Percentiles rank a stretch among this genome's conserved stretches.
Conservation (phyloP, 1,140 invertebrate genomes). For the Pissodes strobi region DNA sequence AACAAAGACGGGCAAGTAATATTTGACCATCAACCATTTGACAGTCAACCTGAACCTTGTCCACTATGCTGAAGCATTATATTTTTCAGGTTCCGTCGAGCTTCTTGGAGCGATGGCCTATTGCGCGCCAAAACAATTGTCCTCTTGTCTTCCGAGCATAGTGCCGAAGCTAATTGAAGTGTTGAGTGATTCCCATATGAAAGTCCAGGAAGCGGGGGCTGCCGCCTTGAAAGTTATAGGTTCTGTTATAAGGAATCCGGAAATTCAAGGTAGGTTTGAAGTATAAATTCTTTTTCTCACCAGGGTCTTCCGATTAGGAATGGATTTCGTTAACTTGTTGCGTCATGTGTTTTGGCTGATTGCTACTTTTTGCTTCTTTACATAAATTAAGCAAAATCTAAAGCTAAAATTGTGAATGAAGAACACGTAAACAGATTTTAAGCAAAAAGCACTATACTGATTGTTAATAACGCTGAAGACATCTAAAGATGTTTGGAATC, state of each 20-base stretch:
- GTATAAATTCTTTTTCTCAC: not conserved
- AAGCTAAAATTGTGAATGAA: too few species aligned
- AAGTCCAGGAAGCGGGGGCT: constrained; percentile 96
- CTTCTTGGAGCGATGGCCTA: constrained; percentile 96
- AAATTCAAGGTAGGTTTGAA: constrained; percentile 82
- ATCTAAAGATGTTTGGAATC: too few species aligned
- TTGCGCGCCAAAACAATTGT: constrained; percentile 97
- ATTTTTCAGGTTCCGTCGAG: constrained; percentile 71
- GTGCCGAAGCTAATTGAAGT: constrained; percentile 98
- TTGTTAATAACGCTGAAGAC: too few species aligned
- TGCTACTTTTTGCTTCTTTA: too few species aligned
- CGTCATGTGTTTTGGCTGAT: too few species aligned
- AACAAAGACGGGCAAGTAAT: constrained; percentile 89
- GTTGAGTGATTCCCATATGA: constrained; percentile 94
- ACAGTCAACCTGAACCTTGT: too few species aligned
- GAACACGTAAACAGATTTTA: too few species aligned
- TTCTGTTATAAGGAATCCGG: constrained; percentile 97
- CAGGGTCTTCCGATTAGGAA: not conserved
- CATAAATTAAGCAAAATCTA: too few species aligned
- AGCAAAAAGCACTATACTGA: too few species aligned
- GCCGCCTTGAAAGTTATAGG: constrained; percentile 96
- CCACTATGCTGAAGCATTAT: too few species aligned
- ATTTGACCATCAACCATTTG: not conserved
- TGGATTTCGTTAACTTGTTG: too few species aligned
- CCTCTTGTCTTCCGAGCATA: constrained; percentile 95